Conservation (phyloP, 2,797 vertebrate genomes). For the Helicolenus hilgendorfi region DNA sequence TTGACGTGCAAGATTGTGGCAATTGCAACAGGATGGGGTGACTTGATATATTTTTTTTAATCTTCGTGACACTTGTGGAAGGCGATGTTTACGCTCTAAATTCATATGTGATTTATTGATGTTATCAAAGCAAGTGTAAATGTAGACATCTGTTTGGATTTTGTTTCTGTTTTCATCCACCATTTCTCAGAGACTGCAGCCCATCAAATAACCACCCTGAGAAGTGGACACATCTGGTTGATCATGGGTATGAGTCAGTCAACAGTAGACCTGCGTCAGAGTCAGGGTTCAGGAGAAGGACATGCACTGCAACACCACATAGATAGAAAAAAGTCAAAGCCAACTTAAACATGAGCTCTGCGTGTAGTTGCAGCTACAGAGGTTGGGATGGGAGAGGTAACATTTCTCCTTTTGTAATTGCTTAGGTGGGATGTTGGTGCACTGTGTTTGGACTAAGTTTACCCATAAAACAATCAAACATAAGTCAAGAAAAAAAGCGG, state of each 20-base stretch:
- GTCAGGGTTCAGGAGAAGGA: conserved; percentile 50
- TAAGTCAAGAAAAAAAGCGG: neutral
- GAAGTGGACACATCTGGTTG: conserved; percentile 53
- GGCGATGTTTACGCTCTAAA: neutral
- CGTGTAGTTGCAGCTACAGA: conserved; percentile 33
- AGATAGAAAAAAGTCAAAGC: conserved; percentile 29
- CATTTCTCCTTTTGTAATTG: neutral
- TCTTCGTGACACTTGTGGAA: neutral
- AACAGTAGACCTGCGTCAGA: conserved; percentile 32
- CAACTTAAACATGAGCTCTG: conserved; percentile 23
- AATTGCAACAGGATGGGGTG: neutral
- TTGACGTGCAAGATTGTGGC: neutral
- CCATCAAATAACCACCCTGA: conserved; percentile 23
- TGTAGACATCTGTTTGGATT: conserved; percentile 1
- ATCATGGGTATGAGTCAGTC: conserved; percentile 25
- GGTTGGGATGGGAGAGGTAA: neutral
- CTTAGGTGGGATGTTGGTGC: neutral
- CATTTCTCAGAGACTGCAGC: neutral
- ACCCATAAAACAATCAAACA: neutral
- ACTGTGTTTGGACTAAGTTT: neutral
- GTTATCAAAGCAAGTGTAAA: conserved; percentile 12
- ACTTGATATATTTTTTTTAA: neutral
- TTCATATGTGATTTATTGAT: neutral
- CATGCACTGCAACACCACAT: conserved; percentile 21
- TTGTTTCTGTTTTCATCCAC: neutral